These are phyloP conservation scores for Orthosia incerta DNA, from an alignment of 2,888 invertebrate genomes.

Conservation along the genomic window DNA sequence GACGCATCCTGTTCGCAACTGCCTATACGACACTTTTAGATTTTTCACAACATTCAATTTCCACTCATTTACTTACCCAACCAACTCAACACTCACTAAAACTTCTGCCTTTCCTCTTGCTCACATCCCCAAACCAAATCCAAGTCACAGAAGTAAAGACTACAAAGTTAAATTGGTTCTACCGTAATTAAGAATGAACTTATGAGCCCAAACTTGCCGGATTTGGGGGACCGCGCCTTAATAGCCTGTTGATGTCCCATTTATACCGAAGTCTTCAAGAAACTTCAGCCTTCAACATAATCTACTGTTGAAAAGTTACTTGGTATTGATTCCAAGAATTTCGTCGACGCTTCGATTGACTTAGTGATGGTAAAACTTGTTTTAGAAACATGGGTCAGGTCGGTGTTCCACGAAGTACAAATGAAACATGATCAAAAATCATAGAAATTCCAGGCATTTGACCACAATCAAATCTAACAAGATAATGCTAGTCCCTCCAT, in stretches of 20 bases:
- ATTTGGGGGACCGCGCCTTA: slow-evolving; percentile 33
- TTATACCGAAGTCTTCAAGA: slow-evolving; percentile 12
- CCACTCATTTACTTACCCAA: not conserved
- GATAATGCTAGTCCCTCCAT: no score
- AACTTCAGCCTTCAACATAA: not conserved
- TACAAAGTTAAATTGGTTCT: slow-evolving; percentile 59
- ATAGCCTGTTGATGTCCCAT: slow-evolving; percentile 17
- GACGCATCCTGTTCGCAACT: no score
- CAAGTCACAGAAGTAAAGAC: slow-evolving; percentile 16
- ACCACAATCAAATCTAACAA: not conserved
- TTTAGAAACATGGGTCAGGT: not conserved
- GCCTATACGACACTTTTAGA: no score
- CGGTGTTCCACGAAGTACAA: not conserved
- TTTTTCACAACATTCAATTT: no score
- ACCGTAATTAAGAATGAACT: slow-evolving; percentile 59
- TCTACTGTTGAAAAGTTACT: slow-evolving; percentile 11
- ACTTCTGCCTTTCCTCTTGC: slow-evolving; percentile 6
- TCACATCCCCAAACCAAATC: not conserved
- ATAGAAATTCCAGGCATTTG: slow-evolving; percentile 1
- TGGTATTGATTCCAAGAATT: not conserved
- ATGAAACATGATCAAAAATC: not conserved
- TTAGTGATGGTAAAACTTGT: not conserved
- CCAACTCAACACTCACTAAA: not conserved
- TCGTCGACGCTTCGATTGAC: not conserved
- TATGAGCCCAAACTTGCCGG: slow-evolving; percentile 33